These are phyloP conservation scores for Clarias platycephalus DNA, from an alignment of 2,797 vertebrate species.

Conservation along the genomic window DNA sequence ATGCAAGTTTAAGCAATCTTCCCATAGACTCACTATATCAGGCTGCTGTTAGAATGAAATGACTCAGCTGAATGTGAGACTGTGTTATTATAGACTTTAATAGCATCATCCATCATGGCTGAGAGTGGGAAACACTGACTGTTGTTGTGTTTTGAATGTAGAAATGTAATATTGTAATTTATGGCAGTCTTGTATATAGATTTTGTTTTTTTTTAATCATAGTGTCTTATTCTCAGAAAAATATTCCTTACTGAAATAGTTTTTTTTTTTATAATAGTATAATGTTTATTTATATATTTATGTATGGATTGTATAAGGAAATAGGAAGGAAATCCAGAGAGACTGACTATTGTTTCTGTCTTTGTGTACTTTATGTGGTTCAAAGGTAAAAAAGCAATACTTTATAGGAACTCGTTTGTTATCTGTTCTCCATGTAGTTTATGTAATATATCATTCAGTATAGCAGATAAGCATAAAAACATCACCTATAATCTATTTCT, in stretches of 20 bases:
- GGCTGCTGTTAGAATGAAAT: conserved; percentile 5
- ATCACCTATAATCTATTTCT: not conserved
- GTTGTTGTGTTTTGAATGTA: conserved; percentile 9
- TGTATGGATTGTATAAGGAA: not conserved
- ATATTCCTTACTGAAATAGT: not conserved
- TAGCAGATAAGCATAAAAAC: not conserved
- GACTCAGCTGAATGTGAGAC: conserved; percentile 16
- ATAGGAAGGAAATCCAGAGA: not conserved
- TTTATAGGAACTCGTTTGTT: not conserved
- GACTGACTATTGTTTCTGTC: not conserved
- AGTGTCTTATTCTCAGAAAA: conserved; percentile 1
- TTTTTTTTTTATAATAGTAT: not conserved
- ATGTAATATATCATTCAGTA: not conserved
- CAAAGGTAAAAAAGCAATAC: not conserved
- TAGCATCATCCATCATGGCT: not conserved
- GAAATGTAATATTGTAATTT: conserved; percentile 5
- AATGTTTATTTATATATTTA: not conserved
- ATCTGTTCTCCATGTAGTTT: not conserved
- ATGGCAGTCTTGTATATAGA: conserved; percentile 4
- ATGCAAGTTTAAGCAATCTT: not conserved
- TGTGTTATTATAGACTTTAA: conserved; percentile 16
- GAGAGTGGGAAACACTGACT: conserved; percentile 23
- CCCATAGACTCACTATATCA: conserved; percentile 15
- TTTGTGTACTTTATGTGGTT: not conserved
- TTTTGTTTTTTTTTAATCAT: not conserved